Percentiles rank a stretch among this genome's conserved stretches.
Evolutionary conservation across 2,797 vertebrate genomes (phyloP).

Genomic region (Pseudomugil gertrudae): DNA sequence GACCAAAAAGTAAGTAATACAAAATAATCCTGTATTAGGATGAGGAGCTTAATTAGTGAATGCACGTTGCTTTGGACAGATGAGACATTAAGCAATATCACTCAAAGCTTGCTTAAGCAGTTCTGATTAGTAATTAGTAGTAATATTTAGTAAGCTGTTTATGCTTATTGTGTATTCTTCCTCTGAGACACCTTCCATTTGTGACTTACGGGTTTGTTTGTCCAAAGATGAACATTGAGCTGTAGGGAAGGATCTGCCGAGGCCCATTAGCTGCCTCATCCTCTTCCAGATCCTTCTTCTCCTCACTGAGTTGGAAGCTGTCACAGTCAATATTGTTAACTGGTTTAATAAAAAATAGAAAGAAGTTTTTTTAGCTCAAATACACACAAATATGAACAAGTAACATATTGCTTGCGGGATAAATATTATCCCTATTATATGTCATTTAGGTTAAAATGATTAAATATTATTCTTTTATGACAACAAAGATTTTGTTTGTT

Average conservation of each 20-base stretch:
- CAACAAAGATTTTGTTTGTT: too few species aligned
- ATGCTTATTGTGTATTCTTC: not conserved
- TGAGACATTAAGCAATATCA: not conserved
- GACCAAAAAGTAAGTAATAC: not conserved
- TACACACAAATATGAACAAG: conserved; percentile 6
- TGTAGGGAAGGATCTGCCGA: conserved; percentile 92
- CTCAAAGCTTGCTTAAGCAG: not conserved
- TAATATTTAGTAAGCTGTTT: conserved; percentile 2
- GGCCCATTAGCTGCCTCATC: conserved; percentile 83
- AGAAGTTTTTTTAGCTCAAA: conserved; percentile 9
- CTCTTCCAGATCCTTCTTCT: conserved; percentile 92
- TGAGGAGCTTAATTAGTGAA: not conserved
- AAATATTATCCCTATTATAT: too few species aligned
- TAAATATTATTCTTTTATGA: too few species aligned
- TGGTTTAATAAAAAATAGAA: conserved; percentile 60
- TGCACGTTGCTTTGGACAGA: not conserved
- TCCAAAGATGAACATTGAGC: conserved; percentile 96
- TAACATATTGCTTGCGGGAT: not conserved
- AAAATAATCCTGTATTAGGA: not conserved
- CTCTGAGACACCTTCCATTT: not conserved
- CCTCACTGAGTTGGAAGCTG: conserved; percentile 82
- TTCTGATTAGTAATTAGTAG: too few species aligned
- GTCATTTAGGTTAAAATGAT: too few species aligned
- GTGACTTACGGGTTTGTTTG: conserved; percentile 93
- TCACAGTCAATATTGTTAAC: conserved; percentile 92